These are phyloP conservation scores for Hydrozoanthus gracilis DNA, from an alignment of 92 coral and sea anemone species.

Conservation along the genomic window DNA sequence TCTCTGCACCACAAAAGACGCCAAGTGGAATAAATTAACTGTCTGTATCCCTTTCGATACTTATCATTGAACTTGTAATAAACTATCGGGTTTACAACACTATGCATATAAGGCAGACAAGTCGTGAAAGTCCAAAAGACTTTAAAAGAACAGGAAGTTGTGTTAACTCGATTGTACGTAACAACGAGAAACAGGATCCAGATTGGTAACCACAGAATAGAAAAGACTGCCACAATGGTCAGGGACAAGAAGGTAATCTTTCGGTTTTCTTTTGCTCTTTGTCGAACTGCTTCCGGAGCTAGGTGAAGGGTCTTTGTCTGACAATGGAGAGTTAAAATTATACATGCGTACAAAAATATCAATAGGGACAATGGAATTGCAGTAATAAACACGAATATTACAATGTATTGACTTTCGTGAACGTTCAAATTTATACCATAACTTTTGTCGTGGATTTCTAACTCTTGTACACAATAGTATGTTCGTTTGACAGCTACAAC, in stretches of 20 bases:
- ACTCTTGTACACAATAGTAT: not conserved
- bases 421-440: not conserved
- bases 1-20: not conserved
- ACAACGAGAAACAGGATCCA: not conserved
- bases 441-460: not conserved
- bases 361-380: not conserved
- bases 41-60: not conserved
- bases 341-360: not conserved
- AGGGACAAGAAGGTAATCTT: conserved; percentile 3
- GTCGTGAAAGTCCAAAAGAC: not conserved
- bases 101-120: not conserved
- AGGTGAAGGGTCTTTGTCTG: not conserved
- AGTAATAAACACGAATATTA: conserved; percentile 9
- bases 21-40: not conserved
- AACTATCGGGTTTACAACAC: conserved; percentile 2
- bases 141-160: not conserved
- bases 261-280: conserved; percentile 11
- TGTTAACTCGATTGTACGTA: not conserved
- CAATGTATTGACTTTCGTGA: not conserved
- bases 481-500: not conserved
- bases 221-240: conserved; percentile 13
- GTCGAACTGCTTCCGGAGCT: conserved; percentile 20
- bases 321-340: not conserved
- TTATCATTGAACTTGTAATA: conserved; percentile 15
- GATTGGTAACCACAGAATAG: not conserved